Evolutionary conservation across 2,888 invertebrate genomes (phyloP).

Genomic region (Apoda limacodes): DNA sequence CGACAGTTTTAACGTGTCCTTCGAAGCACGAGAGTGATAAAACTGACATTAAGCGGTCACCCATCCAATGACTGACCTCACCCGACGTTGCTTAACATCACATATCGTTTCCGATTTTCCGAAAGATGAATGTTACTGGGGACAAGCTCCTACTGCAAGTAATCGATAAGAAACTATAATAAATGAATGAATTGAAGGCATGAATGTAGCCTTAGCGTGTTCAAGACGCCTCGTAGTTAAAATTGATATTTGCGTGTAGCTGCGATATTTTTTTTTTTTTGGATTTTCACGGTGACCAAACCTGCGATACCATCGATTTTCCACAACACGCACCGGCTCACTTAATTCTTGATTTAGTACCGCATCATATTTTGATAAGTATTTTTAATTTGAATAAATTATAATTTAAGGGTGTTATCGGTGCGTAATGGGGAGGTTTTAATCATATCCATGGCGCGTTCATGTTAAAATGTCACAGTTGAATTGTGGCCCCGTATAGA

Average conservation of each 20-base stretch:
- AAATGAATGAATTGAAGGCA: too few species aligned
- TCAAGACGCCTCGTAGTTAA: constrained; percentile 26
- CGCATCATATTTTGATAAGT: constrained; percentile 70
- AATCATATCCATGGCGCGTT: constrained; percentile 47
- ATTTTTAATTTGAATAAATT: constrained; percentile 71
- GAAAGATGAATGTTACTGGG: too few species aligned
- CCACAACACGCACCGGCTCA: constrained; percentile 55
- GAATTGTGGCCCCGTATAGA: constrained; percentile 4
- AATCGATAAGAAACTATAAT: too few species aligned
- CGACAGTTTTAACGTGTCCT: too few species aligned
- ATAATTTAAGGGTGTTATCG: constrained; percentile 65
- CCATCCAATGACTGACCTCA: too few species aligned
- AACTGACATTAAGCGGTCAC: too few species aligned
- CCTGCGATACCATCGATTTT: constrained; percentile 51
- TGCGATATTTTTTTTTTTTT: constrained; percentile 34
- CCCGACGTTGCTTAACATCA: too few species aligned
- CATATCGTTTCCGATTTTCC: too few species aligned
- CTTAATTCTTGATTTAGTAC: constrained; percentile 67
- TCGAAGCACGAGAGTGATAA: too few species aligned
- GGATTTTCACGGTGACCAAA: constrained; percentile 63
- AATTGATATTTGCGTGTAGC: constrained; percentile 59
- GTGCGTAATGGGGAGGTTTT: constrained; percentile 47
- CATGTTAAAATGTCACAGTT: constrained; percentile 40
- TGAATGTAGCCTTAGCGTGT: too few species aligned
- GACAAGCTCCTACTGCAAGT: too few species aligned